Evolutionary conservation across 2,113 vertebrate species (phyloP).

Genomic region (Balaenoptera acutorostrata): DNA sequence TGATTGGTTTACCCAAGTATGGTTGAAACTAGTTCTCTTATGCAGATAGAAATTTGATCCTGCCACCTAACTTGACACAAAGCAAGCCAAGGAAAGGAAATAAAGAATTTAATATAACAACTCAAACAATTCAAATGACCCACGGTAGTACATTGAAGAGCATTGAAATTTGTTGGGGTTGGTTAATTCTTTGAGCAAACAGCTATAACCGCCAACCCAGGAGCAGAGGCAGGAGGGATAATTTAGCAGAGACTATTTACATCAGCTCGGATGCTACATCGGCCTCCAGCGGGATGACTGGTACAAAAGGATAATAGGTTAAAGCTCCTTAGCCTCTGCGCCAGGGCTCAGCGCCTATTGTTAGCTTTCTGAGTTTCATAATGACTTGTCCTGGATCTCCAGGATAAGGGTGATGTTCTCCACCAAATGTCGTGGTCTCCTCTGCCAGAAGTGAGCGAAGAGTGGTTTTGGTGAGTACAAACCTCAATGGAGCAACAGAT

Average conservation of each 20-base stretch:
- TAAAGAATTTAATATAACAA: background rate
- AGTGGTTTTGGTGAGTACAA: conserved; percentile 34
- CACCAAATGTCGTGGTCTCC: background rate
- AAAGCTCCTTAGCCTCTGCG: background rate
- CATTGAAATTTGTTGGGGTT: background rate
- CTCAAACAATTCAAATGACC: background rate
- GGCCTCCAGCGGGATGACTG: background rate
- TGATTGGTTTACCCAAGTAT: background rate
- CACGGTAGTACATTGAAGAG: background rate
- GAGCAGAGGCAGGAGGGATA: background rate
- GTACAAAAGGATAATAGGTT: background rate
- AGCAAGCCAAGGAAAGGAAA: background rate
- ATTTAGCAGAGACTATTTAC: background rate
- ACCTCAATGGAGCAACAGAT: conserved; percentile 93
- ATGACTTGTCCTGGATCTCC: background rate
- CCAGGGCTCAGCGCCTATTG: background rate
- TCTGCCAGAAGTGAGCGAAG: background rate
- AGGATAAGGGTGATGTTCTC: background rate
- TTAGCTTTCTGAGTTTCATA: background rate
- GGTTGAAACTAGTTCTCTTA: background rate
- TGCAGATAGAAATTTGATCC: background rate
- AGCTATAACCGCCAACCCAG: background rate
- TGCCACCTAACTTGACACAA: background rate
- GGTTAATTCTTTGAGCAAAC: background rate
- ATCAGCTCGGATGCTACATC: background rate